These are phyloP conservation scores for Reticulitermes speratus DNA, from an alignment of 1,140 invertebrate species.

Conservation along the genomic window DNA sequence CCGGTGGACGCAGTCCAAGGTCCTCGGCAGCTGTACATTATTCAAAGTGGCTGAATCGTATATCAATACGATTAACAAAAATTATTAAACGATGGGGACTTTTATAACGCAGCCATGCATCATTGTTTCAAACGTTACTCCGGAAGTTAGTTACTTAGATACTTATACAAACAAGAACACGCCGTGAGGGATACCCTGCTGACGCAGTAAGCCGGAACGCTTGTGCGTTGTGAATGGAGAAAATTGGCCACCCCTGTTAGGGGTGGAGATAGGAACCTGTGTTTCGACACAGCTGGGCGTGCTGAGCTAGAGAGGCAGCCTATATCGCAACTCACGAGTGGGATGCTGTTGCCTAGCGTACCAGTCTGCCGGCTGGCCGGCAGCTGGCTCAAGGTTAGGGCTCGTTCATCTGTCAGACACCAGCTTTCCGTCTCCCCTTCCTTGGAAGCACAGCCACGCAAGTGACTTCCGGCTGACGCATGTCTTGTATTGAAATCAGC, in stretches of 20 bases:
- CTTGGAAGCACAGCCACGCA: not conserved
- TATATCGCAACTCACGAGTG: not conserved
- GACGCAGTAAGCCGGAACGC: no score
- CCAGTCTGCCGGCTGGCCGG: not conserved
- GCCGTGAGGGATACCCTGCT: no score
- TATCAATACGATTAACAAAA: no score
- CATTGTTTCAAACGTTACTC: no score
- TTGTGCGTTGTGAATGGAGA: no score
- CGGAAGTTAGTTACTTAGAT: no score
- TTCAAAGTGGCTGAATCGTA: no score
- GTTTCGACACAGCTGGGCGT: not conserved
- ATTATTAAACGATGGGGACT: no score
- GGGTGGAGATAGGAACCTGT: not conserved
- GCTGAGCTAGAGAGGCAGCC: not conserved
- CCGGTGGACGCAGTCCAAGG: no score
- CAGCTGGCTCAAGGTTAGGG: not conserved
- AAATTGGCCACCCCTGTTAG: not conserved
- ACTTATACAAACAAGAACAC: no score
- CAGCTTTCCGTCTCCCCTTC: not conserved
- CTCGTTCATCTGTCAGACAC: not conserved
- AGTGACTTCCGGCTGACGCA: not conserved
- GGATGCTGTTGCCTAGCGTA: not conserved
- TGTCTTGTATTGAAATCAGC: not conserved
- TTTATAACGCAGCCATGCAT: no score
- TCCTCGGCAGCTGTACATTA: no score